phyloP scores from a whole-genome alignment of 2,888 invertebrate genomes.

The Platerodrilus igneus region DNA sequence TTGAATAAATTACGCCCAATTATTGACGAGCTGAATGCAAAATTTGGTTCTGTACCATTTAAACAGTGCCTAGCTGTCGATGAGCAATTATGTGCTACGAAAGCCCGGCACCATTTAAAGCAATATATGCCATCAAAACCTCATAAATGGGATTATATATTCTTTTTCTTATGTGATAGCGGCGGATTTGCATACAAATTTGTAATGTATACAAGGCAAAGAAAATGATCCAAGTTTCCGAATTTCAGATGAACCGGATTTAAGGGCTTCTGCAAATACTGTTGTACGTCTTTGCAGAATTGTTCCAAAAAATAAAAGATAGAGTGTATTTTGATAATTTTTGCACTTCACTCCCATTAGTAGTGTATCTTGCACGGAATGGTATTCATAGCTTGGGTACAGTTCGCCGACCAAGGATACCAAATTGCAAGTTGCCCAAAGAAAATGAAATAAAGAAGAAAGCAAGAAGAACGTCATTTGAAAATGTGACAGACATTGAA shows the following conservation, averaged over 20 bases:
- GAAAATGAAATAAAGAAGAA: too few relatives aligned
- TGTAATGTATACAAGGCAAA: constrained; percentile 23
- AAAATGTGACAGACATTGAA: too few relatives aligned
- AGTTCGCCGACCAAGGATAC: too few relatives aligned
- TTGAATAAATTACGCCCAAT: too few relatives aligned
- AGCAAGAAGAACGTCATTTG: too few relatives aligned
- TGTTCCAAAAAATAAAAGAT: constrained; percentile 19
- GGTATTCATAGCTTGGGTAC: too few relatives aligned
- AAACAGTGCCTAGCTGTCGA: constrained; percentile 28
- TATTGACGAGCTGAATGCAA: too few relatives aligned
- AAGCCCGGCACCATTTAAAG: constrained; percentile 12
- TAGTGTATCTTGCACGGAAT: neutral
- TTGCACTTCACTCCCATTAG: constrained; percentile 3
- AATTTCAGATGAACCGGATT: constrained; percentile 18
- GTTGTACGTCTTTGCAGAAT: constrained; percentile 22
- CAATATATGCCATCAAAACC: constrained; percentile 19
- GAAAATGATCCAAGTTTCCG: constrained; percentile 14
- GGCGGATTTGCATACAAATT: constrained; percentile 28
- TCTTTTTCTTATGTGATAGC: constrained; percentile 24
- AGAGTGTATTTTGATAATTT: constrained; percentile 9
- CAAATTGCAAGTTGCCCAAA: too few relatives aligned
- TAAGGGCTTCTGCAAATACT: constrained; percentile 26
- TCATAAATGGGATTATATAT: constrained; percentile 30
- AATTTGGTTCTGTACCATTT: too few relatives aligned
- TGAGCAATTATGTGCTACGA: constrained; percentile 25